Base-by-base conservation (phyloP, 2,888 invertebrate genomes). In the Cybosia mesomella region DNA sequence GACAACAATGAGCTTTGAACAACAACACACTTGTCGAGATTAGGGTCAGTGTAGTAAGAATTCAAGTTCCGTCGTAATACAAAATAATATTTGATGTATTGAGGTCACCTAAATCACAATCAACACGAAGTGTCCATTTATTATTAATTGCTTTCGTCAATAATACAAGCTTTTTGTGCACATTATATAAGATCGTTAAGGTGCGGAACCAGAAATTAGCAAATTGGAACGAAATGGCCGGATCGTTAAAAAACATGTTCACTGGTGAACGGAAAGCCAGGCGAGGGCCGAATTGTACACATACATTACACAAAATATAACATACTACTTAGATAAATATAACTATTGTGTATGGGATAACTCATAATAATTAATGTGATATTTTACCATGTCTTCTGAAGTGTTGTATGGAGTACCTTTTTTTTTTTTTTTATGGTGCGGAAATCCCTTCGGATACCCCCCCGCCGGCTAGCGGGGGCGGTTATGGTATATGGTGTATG, bases 181-280 rank as follows among this genome's bases (percentile, higher is more conserved):
- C 60, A 67, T 79, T 80, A 72, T 77, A 86, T 87, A 84, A 82
- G 84, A 85, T 83, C 81, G 76, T 70, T 69, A 75, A 84, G 85
- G 85, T 80, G 85, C 82, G 87, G 85, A 83, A 83, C 84, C 75
- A 83, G 82, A 87, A 87, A 90, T 89, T 89, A 84, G 84, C 88
- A 90, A 91, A 89, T 90, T 87, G 86, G 89, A 85, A 83, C 89
- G 81, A 88, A 87, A 83, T 83, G 81, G 84, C 85, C 77, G 77
- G 81, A 80, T 74, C 69, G 73, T 77, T 81, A 84, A 84, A 28
- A 85, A 85, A 82, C 74, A 75, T 72, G 76, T 76, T 63, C 58
- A 66, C 64, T 72, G 73, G 70, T 68, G 55, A 76, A 70, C 72
- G 71, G 70, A 72, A 68, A 62, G 64, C 34, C 28, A 49, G 43